Evolutionary conservation across 2,797 vertebrate species (phyloP).

Genomic region (Halcyon leucocephala): DNA sequence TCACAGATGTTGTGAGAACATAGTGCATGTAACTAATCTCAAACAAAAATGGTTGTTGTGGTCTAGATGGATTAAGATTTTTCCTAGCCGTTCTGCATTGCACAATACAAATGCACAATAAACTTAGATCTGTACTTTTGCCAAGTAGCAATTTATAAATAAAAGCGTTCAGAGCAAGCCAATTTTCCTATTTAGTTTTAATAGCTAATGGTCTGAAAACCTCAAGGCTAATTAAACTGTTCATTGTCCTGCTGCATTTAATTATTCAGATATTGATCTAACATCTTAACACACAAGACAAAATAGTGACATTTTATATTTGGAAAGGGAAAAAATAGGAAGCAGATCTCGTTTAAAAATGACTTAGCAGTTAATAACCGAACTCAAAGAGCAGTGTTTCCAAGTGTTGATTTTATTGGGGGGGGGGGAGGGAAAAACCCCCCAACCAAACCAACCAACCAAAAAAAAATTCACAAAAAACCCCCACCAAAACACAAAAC

Average conservation of each 20-base stretch:
- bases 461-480: neutral
- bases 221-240: conserved; percentile 60
- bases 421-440: no score
- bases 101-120: conserved; percentile 22
- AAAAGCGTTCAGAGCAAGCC: conserved; percentile 48
- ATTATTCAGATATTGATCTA: conserved; percentile 70
- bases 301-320: conserved; percentile 56
- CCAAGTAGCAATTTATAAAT: conserved; percentile 57
- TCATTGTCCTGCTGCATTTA: conserved; percentile 61
- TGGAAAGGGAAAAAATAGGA: conserved; percentile 57
- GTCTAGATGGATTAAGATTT: conserved; percentile 5
- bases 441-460: neutral
- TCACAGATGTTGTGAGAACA: neutral
- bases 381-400: conserved; percentile 7
- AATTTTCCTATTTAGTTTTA: conserved; percentile 68
- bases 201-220: conserved; percentile 60
- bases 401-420: neutral
- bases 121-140: conserved; percentile 50
- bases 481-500: neutral
- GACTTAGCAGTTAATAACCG: conserved; percentile 5
- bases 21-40: neutral
- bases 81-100: neutral
- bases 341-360: conserved; percentile 41
- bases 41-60: neutral
- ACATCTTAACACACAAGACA: conserved; percentile 30